Evolutionary conservation across 2,797 vertebrate species (phyloP), one percentile per base, ranked within the genome.

Genomic region (Gadopsis marmoratus): DNA sequence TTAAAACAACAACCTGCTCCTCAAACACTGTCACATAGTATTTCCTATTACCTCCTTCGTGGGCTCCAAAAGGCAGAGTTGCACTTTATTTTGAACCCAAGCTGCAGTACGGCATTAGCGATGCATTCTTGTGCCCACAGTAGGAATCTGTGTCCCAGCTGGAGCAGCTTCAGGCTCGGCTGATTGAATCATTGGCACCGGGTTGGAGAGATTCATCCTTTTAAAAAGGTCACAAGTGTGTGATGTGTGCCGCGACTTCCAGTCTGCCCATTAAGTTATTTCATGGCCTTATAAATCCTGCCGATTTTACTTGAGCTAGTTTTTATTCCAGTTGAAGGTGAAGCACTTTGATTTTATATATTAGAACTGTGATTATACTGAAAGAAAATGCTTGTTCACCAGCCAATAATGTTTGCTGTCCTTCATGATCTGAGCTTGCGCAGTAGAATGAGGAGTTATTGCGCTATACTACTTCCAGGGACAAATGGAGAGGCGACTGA

Each of bases 1-100:
- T 80, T 82, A 82, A 89, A 89, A 89, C 88, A 89, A 91, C 86
- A 80, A 78, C 74, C 68, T 54, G 33, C 74, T 74, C 45, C 68
- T 78, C 64, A 65, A 66, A 80, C 43, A 50, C 51, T 21, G 37
- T 29, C 67, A 51, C 72, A 12, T 39, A n/a, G 6, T 39, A 23
- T 72, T 76, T 75, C 58, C 12, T 9, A 35, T 79, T 48, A 69
- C 66, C 23, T 66, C 60, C 47, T 61, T 16, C 5, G 2, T 4
- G 23, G 51, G 54, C n/a, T 64, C 43, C 12, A 51, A 45, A 76
- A 68, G 55, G 76, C 51, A 41, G 16, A 76, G 47, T 21, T 75
- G 43, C 11, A 29, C n/a, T 79, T 69, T 53, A 33, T 56, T 78
- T 75, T 62, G 45, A 9, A 41, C 12, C 14, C 47, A 53, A 56